A percentile compares a stretch with the other conserved stretches of the same genome.
Evolutionary conservation across 2,113 vertebrate species (phyloP).

Genomic region (Pachyramphus minor): DNA sequence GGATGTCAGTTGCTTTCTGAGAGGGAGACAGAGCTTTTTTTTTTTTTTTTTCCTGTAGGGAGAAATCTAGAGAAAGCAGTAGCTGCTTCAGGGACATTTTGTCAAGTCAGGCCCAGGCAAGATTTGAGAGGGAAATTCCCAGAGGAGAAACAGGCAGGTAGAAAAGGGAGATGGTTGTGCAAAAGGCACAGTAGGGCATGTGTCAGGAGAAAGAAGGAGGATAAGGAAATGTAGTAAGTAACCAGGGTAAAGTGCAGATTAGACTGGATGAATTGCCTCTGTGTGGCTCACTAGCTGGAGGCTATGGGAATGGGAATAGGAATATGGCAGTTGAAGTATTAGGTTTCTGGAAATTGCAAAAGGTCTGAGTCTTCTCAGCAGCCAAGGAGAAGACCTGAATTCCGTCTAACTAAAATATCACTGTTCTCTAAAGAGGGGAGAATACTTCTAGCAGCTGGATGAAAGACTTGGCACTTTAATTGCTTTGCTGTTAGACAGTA

Average conservation of each 20-base stretch:
- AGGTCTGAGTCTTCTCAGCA: neutral
- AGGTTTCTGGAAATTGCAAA: neutral
- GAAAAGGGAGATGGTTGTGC: neutral
- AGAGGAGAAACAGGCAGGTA: neutral
- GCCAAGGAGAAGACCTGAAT: neutral
- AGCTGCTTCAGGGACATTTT: neutral
- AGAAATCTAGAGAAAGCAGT: neutral
- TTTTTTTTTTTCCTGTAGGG: neutral
- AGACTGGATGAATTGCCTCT: neutral
- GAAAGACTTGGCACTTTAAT: neutral
- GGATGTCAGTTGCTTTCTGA: neutral
- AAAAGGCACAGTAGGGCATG: rapidly evolving
- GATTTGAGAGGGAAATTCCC: neutral
- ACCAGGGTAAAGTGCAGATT: neutral
- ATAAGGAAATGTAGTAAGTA: neutral
- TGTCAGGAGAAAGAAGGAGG: neutral
- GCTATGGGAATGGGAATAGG: neutral
- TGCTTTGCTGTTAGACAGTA: neutral
- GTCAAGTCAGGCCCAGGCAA: neutral
- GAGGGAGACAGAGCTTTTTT: neutral
- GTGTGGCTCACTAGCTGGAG: neutral
- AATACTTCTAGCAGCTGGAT: neutral
- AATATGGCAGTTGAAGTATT: neutral
- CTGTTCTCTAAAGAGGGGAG: neutral
- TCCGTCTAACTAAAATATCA: neutral